A percentile compares a stretch with the other conserved stretches of the same genome.
Conservation (phyloP, 2,888 invertebrate species). For the Yponomeuta sedellus region DNA sequence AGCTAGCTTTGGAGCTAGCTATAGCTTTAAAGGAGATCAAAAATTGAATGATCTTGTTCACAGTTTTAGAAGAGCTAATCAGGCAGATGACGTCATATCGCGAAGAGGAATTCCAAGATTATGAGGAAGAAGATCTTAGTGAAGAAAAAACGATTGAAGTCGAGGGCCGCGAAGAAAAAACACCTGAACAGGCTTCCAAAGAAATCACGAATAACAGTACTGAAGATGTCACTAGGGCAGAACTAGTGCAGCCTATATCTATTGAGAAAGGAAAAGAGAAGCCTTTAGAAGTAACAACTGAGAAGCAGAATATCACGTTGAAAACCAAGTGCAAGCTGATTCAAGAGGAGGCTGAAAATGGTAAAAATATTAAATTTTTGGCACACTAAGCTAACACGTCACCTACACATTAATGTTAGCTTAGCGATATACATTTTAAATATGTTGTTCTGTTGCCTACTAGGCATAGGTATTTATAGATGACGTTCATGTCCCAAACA, state of each 20-base stretch:
- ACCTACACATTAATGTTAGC: too few species aligned
- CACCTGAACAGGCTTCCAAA: constrained; percentile 21
- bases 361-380: constrained; percentile 31
- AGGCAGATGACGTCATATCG: constrained; percentile 78
- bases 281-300: constrained; percentile 43
- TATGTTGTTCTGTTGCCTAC: too few species aligned
- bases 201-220: constrained; percentile 27
- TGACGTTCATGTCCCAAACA: too few species aligned
- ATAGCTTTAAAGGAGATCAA: background rate
- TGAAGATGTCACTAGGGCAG: constrained; percentile 35
- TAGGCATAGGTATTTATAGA: too few species aligned
- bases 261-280: constrained; percentile 48
- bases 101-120: constrained; percentile 67
- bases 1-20: too few species aligned
- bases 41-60: constrained; percentile 22
- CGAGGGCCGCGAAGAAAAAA: constrained; percentile 6
- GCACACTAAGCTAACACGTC: too few species aligned
- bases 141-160: background rate
- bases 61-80: constrained; percentile 82
- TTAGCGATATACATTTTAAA: too few species aligned
- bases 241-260: constrained; percentile 50
- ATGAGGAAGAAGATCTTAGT: constrained; percentile 47
- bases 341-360: constrained; percentile 62
- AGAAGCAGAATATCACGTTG: constrained; percentile 38
- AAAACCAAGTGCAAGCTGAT: constrained; percentile 76